phyloP scores from a whole-genome alignment of 2,113 vertebrate genomes.

The Phyllostomus hastatus region DNA sequence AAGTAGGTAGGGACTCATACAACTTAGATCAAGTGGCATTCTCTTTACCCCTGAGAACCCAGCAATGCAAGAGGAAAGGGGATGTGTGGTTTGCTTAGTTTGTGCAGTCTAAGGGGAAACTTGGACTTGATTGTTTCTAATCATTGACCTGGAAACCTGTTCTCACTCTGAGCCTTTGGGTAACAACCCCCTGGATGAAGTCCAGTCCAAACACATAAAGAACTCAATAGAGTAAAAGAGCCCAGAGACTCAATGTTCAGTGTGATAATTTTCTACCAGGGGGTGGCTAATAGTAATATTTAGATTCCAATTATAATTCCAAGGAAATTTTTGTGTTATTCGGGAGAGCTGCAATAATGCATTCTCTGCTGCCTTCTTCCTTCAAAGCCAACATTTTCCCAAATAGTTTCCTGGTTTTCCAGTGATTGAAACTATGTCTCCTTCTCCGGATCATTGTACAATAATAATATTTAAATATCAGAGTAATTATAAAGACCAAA shows the following conservation, averaged over 20 bases:
- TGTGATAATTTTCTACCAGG: slow-evolving; percentile 21
- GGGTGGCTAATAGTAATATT: neutral
- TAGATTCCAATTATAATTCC: neutral
- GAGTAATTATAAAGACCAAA: slow-evolving; percentile 16
- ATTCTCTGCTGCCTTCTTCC: neutral
- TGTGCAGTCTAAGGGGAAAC: neutral
- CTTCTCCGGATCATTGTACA: neutral
- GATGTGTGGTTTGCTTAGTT: slow-evolving; percentile 10
- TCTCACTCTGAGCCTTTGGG: slow-evolving; percentile 44
- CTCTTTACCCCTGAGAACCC: neutral
- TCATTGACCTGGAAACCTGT: slow-evolving; percentile 71
- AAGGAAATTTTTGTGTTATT: slow-evolving; percentile 21
- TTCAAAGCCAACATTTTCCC: neutral
- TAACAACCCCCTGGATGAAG: slow-evolving; percentile 40
- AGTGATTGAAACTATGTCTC: neutral
- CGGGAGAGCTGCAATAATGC: neutral
- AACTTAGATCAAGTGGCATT: slow-evolving; percentile 34
- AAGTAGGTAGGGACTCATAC: neutral
- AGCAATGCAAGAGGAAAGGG: neutral
- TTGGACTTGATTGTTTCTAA: slow-evolving; percentile 65
- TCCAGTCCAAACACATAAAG: slow-evolving; percentile 59
- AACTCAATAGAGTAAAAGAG: slow-evolving; percentile 39
- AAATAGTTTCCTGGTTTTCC: neutral
- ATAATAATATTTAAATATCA: neutral
- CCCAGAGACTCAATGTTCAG: neutral